phyloP scores from a whole-genome alignment of 2,113 vertebrate genomes.

The Tachysurus fulvidraco region DNA sequence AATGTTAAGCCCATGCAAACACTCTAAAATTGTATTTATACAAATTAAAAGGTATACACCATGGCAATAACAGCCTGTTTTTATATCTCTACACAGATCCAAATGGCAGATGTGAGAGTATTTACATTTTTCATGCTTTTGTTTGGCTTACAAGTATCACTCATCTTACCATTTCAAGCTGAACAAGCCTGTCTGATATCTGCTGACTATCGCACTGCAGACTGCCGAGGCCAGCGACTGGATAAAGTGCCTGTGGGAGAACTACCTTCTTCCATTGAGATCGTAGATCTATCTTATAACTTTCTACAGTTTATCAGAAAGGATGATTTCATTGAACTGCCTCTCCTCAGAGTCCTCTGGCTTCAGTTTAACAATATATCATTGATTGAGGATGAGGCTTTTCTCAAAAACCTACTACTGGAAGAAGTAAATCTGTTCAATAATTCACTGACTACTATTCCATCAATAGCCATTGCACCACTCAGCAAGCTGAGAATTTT shows the following conservation, averaged over 20 bases:
- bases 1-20: background rate
- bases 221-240: conserved; percentile 72
- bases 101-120: conserved; percentile 41
- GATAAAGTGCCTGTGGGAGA: conserved; percentile 63
- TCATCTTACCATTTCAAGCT: conserved; percentile 36
- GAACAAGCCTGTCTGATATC: conserved; percentile 56
- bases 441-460: conserved; percentile 76
- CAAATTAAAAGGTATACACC: background rate
- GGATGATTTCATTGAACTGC: conserved; percentile 62
- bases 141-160: conserved; percentile 49
- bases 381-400: conserved; percentile 66
- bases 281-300: conserved; percentile 80
- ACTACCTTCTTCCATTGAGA: conserved; percentile 65
- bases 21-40: background rate
- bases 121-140: conserved; percentile 50
- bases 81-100: conserved; percentile 50
- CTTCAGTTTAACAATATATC: conserved; percentile 79
- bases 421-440: conserved; percentile 79
- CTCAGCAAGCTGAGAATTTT: conserved; percentile 67
- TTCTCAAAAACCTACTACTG: conserved; percentile 67
- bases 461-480: conserved; percentile 64
- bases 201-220: conserved; percentile 58
- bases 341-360: conserved; percentile 62
- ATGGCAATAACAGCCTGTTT: background rate
- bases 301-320: conserved; percentile 61